phyloP scores from a whole-genome alignment of 2,113 vertebrate species.

The Vimba vimba region DNA sequence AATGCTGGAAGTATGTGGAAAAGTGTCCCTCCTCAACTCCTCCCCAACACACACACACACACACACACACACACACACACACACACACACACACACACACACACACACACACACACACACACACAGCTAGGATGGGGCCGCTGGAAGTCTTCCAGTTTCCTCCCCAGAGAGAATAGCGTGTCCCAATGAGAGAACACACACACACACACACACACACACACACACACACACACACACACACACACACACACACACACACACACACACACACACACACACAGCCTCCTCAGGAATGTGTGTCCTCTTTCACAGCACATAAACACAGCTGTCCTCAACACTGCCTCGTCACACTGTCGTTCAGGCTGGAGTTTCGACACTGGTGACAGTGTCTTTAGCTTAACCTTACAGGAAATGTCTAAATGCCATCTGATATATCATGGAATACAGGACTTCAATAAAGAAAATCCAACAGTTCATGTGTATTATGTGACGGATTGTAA shows the following conservation, averaged over 20 bases:
- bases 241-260: background rate
- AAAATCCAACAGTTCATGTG: background rate
- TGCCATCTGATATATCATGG: background rate
- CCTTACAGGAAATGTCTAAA: background rate
- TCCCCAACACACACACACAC: constrained; percentile 13
- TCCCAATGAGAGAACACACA: background rate
- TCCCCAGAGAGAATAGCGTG: constrained; percentile 4
- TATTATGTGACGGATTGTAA: background rate
- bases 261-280: background rate
- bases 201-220: no score
- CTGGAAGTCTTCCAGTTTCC: constrained; percentile 45
- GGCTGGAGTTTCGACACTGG: background rate
- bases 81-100: background rate
- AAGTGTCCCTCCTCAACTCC: constrained; percentile 29
- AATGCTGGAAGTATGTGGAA: constrained; percentile 44
- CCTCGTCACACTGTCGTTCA: background rate
- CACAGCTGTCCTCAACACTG: background rate
- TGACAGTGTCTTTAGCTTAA: background rate
- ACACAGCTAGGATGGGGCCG: constrained; percentile 19
- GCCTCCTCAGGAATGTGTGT: constrained; percentile 20
- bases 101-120: no score
- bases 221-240: background rate
- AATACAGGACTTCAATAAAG: background rate
- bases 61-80: background rate
- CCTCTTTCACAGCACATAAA: background rate